Evolutionary conservation across 2,113 vertebrate species (phyloP).

Genomic region (Mola mola): DNA sequence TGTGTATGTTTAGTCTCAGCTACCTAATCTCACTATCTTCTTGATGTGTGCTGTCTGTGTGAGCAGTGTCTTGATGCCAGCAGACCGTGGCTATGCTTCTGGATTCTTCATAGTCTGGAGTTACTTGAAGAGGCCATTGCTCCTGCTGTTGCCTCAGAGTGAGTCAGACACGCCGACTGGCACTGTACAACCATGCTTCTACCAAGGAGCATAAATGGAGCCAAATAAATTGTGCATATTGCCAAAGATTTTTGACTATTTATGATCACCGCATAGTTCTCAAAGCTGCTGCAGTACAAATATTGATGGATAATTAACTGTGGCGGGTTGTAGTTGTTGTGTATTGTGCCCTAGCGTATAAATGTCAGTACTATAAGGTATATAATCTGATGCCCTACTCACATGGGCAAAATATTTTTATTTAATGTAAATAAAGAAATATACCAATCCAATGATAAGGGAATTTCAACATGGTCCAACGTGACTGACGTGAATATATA

Average conservation of each 20-base stretch:
- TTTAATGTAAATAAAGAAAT: no score
- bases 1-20: slow-evolving; percentile 1
- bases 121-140: slow-evolving; percentile 91
- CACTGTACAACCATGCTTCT: background rate
- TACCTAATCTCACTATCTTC: no score
- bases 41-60: background rate
- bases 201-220: background rate
- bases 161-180: slow-evolving; percentile 65
- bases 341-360: background rate
- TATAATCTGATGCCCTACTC: no score
- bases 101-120: slow-evolving; percentile 98
- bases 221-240: slow-evolving; percentile 7
- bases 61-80: slow-evolving; percentile 95
- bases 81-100: slow-evolving; percentile 98
- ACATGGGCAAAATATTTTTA: no score
- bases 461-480: no score
- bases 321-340: background rate
- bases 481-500: no score
- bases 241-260: slow-evolving; percentile 12
- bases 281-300: background rate
- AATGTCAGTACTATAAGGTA: no score
- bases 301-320: slow-evolving; percentile 4
- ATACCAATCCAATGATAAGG: no score
- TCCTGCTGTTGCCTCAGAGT: slow-evolving; percentile 88
- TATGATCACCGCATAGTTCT: slow-evolving; percentile 8